Evolutionary conservation across 1,140 invertebrate genomes (phyloP).

Genomic region (Heliconius congener): DNA sequence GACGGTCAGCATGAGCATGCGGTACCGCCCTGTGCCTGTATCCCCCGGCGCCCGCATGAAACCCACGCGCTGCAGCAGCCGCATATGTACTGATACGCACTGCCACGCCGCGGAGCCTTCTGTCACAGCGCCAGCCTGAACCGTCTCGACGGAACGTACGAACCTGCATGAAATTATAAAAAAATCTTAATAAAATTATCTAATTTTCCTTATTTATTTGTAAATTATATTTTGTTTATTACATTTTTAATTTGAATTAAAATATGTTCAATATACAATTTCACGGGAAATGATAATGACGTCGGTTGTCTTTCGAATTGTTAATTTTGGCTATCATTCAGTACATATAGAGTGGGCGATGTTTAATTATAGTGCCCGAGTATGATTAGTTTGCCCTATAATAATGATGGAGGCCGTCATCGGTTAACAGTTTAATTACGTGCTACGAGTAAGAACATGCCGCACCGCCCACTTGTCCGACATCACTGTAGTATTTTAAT

Average conservation of each 20-base stretch:
- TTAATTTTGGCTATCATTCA: not conserved
- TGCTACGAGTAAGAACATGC: not conserved
- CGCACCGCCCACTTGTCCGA: not conserved
- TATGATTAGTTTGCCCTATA: not conserved
- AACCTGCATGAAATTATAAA: not conserved
- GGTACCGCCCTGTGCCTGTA: slow-evolving; percentile 43
- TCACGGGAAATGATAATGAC: not conserved
- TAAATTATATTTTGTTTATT: not conserved
- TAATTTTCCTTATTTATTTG: not conserved
- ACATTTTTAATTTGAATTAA: not conserved
- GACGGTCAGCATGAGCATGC: slow-evolving; percentile 45
- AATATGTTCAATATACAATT: not conserved
- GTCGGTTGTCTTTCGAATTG: not conserved
- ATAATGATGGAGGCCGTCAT: slow-evolving; percentile 7
- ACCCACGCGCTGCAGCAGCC: slow-evolving; percentile 38
- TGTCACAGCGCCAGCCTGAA: not conserved
- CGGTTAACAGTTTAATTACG: slow-evolving; percentile 27
- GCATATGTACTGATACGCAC: slow-evolving; percentile 40
- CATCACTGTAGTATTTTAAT: not conserved
- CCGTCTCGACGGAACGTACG: not conserved
- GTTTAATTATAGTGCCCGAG: slow-evolving; percentile 10
- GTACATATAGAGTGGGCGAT: not conserved
- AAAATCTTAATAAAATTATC: not conserved
- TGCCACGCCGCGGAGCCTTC: slow-evolving; percentile 25
- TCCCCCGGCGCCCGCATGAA: slow-evolving; percentile 31